phyloP scores from a whole-genome alignment of 2,888 invertebrate genomes.

The Zele albiditarsus region DNA sequence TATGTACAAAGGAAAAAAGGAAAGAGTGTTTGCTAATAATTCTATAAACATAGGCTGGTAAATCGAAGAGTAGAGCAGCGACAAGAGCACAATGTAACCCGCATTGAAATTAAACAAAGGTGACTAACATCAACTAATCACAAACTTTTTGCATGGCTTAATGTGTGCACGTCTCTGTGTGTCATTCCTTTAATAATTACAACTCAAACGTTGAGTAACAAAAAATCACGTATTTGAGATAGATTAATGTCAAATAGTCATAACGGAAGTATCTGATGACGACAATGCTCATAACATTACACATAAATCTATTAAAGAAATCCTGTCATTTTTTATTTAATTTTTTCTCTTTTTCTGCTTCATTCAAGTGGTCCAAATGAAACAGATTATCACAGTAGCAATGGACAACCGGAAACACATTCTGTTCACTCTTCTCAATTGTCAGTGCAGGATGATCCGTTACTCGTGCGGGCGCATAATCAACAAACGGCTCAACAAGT shows the following conservation, averaged over 20 bases:
- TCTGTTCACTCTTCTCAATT: conserved; percentile 77
- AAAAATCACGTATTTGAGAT: conserved; percentile 6
- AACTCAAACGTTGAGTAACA: background rate
- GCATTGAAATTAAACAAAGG: conserved; percentile 81
- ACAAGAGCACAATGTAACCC: conserved; percentile 80
- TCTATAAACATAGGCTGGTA: conserved; percentile 76
- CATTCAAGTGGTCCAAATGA: conserved; percentile 73
- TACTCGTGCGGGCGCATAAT: conserved; percentile 79
- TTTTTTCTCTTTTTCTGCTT: conserved; percentile 44
- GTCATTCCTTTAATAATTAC: conserved; percentile 17
- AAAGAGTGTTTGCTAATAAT: conserved; percentile 45
- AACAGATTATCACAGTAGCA: conserved; percentile 76
- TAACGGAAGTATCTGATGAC: background rate
- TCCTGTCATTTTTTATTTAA: conserved; percentile 13
- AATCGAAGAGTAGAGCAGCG: conserved; percentile 81
- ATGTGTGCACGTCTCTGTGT: conserved; percentile 31
- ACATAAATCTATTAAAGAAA: conserved; percentile 3
- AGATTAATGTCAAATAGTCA: conserved; percentile 10
- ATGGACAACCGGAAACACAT: conserved; percentile 79
- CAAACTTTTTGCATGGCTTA: conserved; percentile 16
- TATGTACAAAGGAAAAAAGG: conserved; percentile 4
- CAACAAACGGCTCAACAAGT: conserved; percentile 81
- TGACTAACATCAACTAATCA: conserved; percentile 64
- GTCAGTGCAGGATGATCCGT: conserved; percentile 73
- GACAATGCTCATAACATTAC: background rate